Evolutionary conservation across 2,113 vertebrate species (phyloP), one percentile per base, ranked within the genome.

Genomic region (Bufo gargarizans): DNA sequence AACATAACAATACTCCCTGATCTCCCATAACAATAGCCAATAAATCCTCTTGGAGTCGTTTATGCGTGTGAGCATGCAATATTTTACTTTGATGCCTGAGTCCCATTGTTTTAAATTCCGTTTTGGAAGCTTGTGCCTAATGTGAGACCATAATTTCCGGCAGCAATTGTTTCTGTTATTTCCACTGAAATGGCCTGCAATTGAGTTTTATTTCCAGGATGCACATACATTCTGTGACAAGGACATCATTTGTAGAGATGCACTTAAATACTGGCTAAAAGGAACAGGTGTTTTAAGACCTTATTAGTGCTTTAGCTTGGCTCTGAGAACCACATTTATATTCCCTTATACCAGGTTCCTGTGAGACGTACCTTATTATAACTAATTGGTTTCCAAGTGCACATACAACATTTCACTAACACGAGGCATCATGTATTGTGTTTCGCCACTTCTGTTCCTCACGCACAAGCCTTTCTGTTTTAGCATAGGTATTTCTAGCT

Each of bases 371-470:
- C 56, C 80, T 88, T 88, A 88, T 88, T 83, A 88, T 79, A 83
- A 69, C 80, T 88, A 88, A 88, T 88, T 83, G 86, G 86, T 83
- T 88, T 82, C 86, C 71, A 74, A 88, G 86, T 88, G 86, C 80
- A 88, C 86, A 88, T 79, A 77, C 61, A 82, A 83, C 79, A 88
- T 88, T 88, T 82, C 47, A 63, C 43, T 74, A 72, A 53, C 55
- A 49, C 53, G 59, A 45, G 4, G n/a, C 20, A 33, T 59, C 14
- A 74, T 72, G 74, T 80, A 80, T 43, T 56, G 81, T 50, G 47
- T 83, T n/a, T 63, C 79, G 55, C 69, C 22, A 19, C 50, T 47
- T 77, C 78, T 59, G 43, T 74, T 16, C 20, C 74, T 71, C 65
- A 76, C 17, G 61, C 67, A 82, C 22, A 50, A 76, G 79, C 69